Base-by-base conservation (phyloP, 1,140 invertebrate species). In the Nylanderia fulva region DNA sequence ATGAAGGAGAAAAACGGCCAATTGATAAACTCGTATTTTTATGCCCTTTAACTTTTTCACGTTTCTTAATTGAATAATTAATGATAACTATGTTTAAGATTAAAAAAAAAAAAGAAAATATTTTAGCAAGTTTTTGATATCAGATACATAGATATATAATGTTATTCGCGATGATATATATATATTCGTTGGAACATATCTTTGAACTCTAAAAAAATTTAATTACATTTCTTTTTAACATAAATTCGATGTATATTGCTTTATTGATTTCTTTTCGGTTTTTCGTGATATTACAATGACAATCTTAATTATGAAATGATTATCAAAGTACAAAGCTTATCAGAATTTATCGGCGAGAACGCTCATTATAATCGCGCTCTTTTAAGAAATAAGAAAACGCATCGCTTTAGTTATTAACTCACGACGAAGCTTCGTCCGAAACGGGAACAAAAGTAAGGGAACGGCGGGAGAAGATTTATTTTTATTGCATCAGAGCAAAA, bases 361-460 rank as follows among this genome's bases (percentile, higher is more conserved):
- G 36, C 52, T 58, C 56, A 27, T 72, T 33, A n/a, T n/a, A 42
- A 71, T 42, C 54, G 52, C 36, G 66, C 52, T 54, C n/a, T 58
- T 80, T 58, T 56, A 80, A 39, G 29, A 79, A 39, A 52, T 68
- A 66, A 33, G 64, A 24, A n/a, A n/a, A 18, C 29, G 61, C 36
- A 54, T 64, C 64, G 36, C 66, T 87, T 79, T 56, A 63, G 64
- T 72, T 58, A 71, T 39, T 76, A 56, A 48, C 60, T 82, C 39
- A 58, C 45, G 77, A 48, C 60, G 48, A 87, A 72, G 33, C 52
- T 77, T 88, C 87, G 87, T 88, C 86, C 72, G 66, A 85, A 80
- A 36, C 71, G 83, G 87, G 87, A 88, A 75, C 87, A 88, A 87
- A 84, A 85, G 48, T 85, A 88, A 88, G 63, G 83, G 68, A 88